These are phyloP conservation scores for Cenopis cana DNA, from an alignment of 2,888 invertebrate genomes.

Conservation along the genomic window DNA sequence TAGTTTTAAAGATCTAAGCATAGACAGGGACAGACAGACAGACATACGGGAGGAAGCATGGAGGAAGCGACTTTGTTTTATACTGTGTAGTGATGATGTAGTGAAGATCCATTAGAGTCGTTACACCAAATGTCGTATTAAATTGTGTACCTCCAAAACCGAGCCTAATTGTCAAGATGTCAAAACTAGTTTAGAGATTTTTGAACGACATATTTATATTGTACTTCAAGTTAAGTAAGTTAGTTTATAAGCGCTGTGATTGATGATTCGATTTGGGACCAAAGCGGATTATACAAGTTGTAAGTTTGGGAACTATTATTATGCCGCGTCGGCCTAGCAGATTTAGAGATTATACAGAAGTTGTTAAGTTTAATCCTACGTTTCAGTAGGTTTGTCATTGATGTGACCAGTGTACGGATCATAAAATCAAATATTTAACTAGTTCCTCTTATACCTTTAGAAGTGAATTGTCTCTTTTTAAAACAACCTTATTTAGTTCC, in stretches of 20 bases:
- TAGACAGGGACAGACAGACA: no score
- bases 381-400: conserved; percentile 5
- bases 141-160: no score
- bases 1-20: no score
- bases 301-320: conserved; percentile 31
- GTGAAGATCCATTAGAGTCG: no score
- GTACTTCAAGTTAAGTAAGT: conserved; percentile 4
- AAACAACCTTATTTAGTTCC: conserved; percentile 35
- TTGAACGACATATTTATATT: neutral
- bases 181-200: no score
- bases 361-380: conserved; percentile 8
- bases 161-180: no score
- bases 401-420: neutral
- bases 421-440: no score
- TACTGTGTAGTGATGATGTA: no score
- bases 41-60: no score
- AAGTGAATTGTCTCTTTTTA: neutral
- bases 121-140: no score
- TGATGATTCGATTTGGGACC: conserved; percentile 43
- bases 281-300: conserved; percentile 33
- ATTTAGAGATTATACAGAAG: conserved; percentile 17
- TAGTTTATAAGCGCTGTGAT: conserved; percentile 43
- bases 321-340: conserved; percentile 21
- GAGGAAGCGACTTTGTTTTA: no score
- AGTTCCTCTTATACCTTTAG: no score